phyloP scores from a whole-genome alignment of 2,113 vertebrate genomes.

The Platysternon megacephalum region DNA sequence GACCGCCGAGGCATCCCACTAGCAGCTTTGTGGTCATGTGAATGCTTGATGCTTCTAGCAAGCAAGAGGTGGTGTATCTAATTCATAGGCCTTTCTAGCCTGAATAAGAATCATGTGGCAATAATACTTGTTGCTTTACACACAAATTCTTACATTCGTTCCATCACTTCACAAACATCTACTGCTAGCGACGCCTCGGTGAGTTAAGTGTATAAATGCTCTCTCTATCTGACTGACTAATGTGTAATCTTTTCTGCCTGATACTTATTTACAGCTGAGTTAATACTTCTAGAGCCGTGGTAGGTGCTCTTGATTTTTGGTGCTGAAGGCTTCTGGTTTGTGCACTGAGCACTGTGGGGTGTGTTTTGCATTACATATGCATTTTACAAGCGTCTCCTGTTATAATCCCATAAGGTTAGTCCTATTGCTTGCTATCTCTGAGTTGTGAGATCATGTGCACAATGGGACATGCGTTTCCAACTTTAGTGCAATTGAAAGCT shows the following conservation, averaged over 20 bases:
- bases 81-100: background rate
- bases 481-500: background rate
- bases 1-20: background rate
- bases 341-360: background rate
- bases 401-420: background rate
- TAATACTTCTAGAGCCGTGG: background rate
- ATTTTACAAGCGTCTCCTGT: background rate
- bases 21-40: background rate
- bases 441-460: background rate
- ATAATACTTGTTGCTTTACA: background rate
- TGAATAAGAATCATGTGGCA: background rate
- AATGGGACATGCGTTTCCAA: background rate
- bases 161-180: background rate
- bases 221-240: background rate
- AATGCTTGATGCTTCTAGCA: background rate
- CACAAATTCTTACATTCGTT: background rate
- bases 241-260: background rate
- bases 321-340: background rate
- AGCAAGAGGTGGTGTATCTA: background rate
- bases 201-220: background rate
- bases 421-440: background rate
- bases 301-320: background rate
- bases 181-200: background rate
- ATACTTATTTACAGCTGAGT: background rate
- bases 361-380: background rate